Evolutionary conservation across 2,888 invertebrate genomes (phyloP).

Genomic region (Cataglyphis rosenhaueri): DNA sequence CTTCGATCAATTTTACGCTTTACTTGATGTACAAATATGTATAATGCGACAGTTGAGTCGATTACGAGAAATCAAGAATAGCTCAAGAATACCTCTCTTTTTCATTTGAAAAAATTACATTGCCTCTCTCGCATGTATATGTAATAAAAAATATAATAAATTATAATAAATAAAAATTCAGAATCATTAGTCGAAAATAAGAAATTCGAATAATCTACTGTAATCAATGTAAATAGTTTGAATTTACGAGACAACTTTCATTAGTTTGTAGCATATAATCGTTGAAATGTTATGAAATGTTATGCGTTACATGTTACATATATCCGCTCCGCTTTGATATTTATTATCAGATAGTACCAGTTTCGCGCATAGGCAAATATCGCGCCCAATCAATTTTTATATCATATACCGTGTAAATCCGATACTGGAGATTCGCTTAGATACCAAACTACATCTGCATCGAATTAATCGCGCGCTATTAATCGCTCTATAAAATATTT

Average conservation of each 20-base stretch:
- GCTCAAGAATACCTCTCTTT: not conserved
- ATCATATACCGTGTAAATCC: slow-evolving; percentile 23
- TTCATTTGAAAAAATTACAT: not conserved
- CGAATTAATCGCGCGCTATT: slow-evolving; percentile 43
- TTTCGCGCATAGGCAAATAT: not conserved
- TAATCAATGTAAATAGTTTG: not conserved
- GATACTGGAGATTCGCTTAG: slow-evolving; percentile 7
- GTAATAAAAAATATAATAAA: not conserved
- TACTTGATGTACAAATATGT: not conserved
- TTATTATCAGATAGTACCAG: not conserved
- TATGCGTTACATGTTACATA: slow-evolving; percentile 4
- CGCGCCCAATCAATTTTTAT: slow-evolving; percentile 25
- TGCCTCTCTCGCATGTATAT: not conserved
- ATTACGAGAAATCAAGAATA: not conserved
- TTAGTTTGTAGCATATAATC: not conserved
- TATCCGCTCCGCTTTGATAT: not conserved
- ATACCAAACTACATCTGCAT: not conserved
- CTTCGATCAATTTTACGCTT: not conserved
- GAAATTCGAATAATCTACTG: not conserved
- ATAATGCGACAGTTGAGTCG: not conserved
- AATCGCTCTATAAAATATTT: slow-evolving; percentile 28
- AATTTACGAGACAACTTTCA: not conserved
- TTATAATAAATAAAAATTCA: not conserved
- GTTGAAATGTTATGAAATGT: not conserved
- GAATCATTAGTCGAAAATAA: not conserved